Evolutionary conservation across 2,888 invertebrate species (phyloP), one percentile per base, ranked within the genome.

Genomic region (Catocala sponsa): DNA sequence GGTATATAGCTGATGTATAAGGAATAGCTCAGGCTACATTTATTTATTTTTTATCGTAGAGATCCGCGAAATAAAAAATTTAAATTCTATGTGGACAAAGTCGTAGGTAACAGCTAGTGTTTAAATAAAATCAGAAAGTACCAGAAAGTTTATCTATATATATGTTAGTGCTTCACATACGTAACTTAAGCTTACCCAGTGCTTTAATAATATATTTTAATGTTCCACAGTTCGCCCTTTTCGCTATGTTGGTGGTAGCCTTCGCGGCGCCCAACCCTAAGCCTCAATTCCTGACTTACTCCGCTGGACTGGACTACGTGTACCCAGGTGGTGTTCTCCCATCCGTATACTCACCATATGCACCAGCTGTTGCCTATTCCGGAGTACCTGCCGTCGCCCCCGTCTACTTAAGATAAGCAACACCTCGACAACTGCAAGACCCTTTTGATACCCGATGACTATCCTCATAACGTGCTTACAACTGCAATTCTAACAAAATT

Each of bases 231-330:
- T 80, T 95, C 72, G 87, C 93, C 49, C 79, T 95, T 61, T 90
- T 94, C 78, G 95, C 95, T 72, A 72, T 95, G 63, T 65, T 95
- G 82, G 95, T 94, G 35, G 86, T 93, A 68, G 95, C 94, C 41
- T 82, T 92, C 63, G 95, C 95, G 54, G 91, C 91, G 10, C 95
- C 95, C 9, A 87, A 80, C 62, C 88, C 89, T 7, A 86, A 85
- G 10, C 86, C 90, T 4, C 89, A 90, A 65, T 10, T 79, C 49
- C 15, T 86, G 59, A 44, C 87, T 9, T 89, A 90, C 81, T 58
- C 87, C 2, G 51, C 82, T 0, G 88, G 87, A 5, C 62, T 88
- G 12, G 90, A 91, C 78, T 90, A 88, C 77, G 79, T 82, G 25
- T 86, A 87, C 78, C 89, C 91, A n/a, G 81, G 80, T 4, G 82